Evolutionary conservation across 2,888 invertebrate species (phyloP).

Genomic region (Idaea aversata): DNA sequence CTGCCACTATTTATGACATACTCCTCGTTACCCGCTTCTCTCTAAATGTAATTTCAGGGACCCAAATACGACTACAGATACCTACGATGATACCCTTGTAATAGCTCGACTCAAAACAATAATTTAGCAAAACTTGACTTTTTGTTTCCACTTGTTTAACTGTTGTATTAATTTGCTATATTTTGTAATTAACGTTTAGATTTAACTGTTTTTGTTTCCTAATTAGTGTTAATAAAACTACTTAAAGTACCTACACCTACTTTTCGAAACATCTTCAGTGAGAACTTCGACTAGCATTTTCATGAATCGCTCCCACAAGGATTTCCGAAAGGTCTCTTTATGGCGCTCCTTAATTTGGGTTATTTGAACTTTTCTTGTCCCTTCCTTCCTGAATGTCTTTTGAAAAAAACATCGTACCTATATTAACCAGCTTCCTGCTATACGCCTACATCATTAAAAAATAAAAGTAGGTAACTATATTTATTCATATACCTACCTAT

Average conservation of each 20-base stretch:
- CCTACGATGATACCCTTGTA: background rate
- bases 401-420: conserved; percentile 44
- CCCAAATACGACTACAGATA: background rate
- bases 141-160: background rate
- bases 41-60: background rate
- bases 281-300: conserved; percentile 58
- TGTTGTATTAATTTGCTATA: too few species aligned
- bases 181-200: too few species aligned
- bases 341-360: conserved; percentile 67
- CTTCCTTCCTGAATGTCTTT: conserved; percentile 53
- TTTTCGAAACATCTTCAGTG: conserved; percentile 55
- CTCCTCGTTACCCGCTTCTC: conserved; percentile 57
- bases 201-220: background rate
- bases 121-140: too few species aligned
- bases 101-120: background rate
- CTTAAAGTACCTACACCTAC: conserved; percentile 35
- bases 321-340: conserved; percentile 65
- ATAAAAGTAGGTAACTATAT: conserved; percentile 11
- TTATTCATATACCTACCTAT: conserved; percentile 5
- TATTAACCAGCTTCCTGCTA: conserved; percentile 43
- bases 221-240: background rate
- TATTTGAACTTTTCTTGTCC: conserved; percentile 67
- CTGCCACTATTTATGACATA: conserved; percentile 78
- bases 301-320: conserved; percentile 68
- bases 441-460: conserved; percentile 18